A percentile compares a stretch with the other conserved stretches of the same genome.
These are phyloP conservation scores for Habroteleia sp. DNA, from an alignment of 2,888 invertebrate genomes.

Conservation along the genomic window DNA sequence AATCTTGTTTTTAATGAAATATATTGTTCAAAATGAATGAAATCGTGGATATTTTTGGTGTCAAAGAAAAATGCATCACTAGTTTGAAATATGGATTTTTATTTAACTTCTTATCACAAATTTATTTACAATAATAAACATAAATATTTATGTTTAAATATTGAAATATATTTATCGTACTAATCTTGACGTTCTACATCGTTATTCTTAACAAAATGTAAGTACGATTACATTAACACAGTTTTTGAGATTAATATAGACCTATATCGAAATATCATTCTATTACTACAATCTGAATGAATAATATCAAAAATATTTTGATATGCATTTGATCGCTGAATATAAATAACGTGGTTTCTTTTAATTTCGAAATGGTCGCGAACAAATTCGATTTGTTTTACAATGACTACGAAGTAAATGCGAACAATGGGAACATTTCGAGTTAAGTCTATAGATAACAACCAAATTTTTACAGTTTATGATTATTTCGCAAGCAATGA, in stretches of 20 bases:
- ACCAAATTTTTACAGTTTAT: slow-evolving; percentile 14
- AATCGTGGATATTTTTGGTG: no score
- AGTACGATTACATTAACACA: slow-evolving; percentile 47
- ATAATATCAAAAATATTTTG: slow-evolving; percentile 50
- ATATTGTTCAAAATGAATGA: no score
- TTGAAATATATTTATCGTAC: slow-evolving; percentile 45
- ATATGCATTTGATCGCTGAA: slow-evolving; percentile 37
- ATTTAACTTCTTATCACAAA: slow-evolving; percentile 13
- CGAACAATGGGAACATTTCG: slow-evolving; percentile 7
- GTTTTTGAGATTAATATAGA: slow-evolving; percentile 29
- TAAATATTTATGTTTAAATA: slow-evolving; percentile 39
- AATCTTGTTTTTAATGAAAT: no score
- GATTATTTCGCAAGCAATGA: slow-evolving; percentile 5
- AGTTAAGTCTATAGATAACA: slow-evolving; percentile 15
- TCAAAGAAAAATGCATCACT: no score
- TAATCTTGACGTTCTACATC: slow-evolving; percentile 35
- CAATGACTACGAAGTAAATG: background rate
- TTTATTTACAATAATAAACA: slow-evolving; percentile 10
- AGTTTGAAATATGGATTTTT: no score
- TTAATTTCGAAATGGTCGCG: slow-evolving; percentile 1
- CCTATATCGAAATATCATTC: slow-evolving; percentile 23
- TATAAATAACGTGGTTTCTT: slow-evolving; percentile 9
- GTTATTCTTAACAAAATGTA: slow-evolving; percentile 30
- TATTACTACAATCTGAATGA: slow-evolving; percentile 23
- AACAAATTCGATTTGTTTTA: slow-evolving; percentile 7